Percentiles rank a stretch among this genome's conserved stretches.
These are phyloP conservation scores for Neostethus bicornis DNA, from an alignment of 2,797 vertebrate genomes.

Conservation along the genomic window DNA sequence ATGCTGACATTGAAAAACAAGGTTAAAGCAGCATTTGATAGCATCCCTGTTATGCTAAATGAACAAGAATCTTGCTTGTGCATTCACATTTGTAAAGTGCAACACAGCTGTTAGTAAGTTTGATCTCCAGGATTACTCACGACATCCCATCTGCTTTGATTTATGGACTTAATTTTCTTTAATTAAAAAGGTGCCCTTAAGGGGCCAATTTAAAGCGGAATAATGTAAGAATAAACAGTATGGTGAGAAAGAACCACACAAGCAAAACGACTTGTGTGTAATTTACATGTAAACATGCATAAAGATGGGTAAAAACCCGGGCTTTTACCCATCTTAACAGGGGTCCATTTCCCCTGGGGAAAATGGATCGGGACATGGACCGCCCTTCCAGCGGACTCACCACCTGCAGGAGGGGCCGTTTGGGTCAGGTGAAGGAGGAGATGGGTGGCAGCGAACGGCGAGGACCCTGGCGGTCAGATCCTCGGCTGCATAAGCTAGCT, in stretches of 20 bases:
- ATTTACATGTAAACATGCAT: no score
- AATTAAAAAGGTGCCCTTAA: constrained; percentile 1
- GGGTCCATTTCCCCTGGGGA: no score
- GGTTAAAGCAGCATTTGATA: constrained; percentile 19
- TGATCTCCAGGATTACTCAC: background rate
- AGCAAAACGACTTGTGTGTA: background rate
- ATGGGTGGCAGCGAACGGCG: no score
- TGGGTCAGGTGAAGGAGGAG: no score
- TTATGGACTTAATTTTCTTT: constrained; percentile 24
- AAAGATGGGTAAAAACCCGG: no score
- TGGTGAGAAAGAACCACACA: background rate
- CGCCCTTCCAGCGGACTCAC: no score
- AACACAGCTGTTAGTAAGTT: background rate
- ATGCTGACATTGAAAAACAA: constrained; percentile 46
- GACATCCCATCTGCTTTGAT: constrained; percentile 7
- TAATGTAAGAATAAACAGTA: background rate
- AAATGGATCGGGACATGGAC: no score
- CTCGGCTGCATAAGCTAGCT: no score
- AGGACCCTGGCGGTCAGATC: no score
- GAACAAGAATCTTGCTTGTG: constrained; percentile 6
- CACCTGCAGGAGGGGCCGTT: no score
- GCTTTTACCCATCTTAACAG: no score
- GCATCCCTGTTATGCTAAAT: constrained; percentile 5
- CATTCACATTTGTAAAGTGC: constrained; percentile 2
- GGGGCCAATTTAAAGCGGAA: background rate